Conservation (phyloP, 2,888 invertebrate genomes). For the Andrena fulva region DNA sequence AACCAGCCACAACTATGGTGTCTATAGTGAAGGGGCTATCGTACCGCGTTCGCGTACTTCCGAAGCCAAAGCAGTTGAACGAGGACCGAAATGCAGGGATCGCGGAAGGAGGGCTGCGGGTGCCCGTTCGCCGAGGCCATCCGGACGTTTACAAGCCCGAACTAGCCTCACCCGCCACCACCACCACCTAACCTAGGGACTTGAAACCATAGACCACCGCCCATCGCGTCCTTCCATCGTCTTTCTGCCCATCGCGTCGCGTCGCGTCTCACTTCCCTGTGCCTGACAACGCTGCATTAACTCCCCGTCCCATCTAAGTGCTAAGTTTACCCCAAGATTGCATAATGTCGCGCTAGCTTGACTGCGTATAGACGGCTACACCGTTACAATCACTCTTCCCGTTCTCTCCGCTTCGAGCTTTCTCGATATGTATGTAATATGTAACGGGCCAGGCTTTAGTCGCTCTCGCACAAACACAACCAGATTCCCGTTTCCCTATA, state of each 20-base stretch:
- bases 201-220: conserved; percentile 67
- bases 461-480: not conserved
- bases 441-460: not conserved
- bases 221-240: conserved; percentile 66
- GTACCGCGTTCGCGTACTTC: conserved; percentile 63
- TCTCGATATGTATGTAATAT: no score
- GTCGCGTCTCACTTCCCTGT: conserved; percentile 37
- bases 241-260: conserved; percentile 35
- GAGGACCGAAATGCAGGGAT: conserved; percentile 61
- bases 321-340: conserved; percentile 83
- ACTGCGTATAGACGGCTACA: conserved; percentile 62
- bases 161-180: conserved; percentile 47
- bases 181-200: conserved; percentile 62
- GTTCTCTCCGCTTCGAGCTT: not conserved
- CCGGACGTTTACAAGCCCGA: conserved; percentile 54
- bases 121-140: conserved; percentile 37
- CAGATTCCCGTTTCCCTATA: no score
- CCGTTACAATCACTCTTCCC: conserved; percentile 15
- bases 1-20: conserved; percentile 84
- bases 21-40: conserved; percentile 78
- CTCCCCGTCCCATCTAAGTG: conserved; percentile 82
- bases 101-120: conserved; percentile 49
- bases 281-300: conserved; percentile 80
- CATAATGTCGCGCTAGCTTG: conserved; percentile 75
- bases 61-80: conserved; percentile 51